Evolutionary conservation across 2,888 invertebrate genomes (phyloP).

Genomic region (Lithodes maja): DNA sequence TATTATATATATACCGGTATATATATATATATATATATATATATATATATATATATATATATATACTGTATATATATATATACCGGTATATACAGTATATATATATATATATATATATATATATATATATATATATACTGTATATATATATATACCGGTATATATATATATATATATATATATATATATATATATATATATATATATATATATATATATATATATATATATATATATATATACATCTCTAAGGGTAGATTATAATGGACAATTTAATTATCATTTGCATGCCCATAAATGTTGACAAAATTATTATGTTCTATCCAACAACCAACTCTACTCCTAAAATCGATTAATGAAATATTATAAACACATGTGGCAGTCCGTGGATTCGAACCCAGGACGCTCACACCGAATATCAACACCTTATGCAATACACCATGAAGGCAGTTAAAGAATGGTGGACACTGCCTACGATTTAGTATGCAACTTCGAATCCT

Average conservation of each 20-base stretch:
- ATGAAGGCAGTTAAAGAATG: too few species aligned
- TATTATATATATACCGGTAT: neutral
- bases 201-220: constrained; percentile 26
- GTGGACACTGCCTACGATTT: too few species aligned
- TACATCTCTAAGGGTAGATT: neutral
- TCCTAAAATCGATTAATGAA: too few species aligned
- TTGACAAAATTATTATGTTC: too few species aligned
- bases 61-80: neutral
- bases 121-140: neutral
- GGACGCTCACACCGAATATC: too few species aligned
- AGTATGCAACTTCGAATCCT: too few species aligned
- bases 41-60: neutral
- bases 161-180: neutral
- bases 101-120: neutral
- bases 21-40: neutral
- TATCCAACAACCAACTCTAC: too few species aligned
- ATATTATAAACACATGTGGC: too few species aligned
- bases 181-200: constrained; percentile 28
- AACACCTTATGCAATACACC: too few species aligned
- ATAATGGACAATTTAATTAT: too few species aligned
- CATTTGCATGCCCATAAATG: too few species aligned
- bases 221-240: constrained; percentile 34
- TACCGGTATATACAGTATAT: neutral
- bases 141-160: neutral
- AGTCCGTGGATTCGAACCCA: too few species aligned